Conservation (phyloP, 2,113 vertebrate species). For the Rhea americana region DNA sequence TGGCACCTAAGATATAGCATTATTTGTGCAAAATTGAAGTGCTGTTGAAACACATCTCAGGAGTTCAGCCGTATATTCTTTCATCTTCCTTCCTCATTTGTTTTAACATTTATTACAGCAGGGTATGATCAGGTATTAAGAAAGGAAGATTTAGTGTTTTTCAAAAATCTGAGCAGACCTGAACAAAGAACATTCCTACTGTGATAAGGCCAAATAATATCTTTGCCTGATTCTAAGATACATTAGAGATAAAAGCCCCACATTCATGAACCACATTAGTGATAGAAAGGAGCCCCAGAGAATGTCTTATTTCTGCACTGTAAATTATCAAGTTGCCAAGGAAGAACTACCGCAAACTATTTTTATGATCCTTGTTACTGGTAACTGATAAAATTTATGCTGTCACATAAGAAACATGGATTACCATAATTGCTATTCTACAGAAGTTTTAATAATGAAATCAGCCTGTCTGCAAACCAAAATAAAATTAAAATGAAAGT, state of each 20-base stretch:
- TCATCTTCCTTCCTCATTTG: conserved; percentile 3
- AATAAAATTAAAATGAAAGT: not conserved
- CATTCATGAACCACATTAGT: not conserved
- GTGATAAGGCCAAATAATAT: not conserved
- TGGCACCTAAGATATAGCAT: conserved; percentile 33
- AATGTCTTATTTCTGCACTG: conserved; percentile 10
- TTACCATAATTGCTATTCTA: not conserved
- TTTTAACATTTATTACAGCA: conserved; percentile 29
- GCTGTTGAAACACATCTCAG: not conserved
- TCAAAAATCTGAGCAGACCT: not conserved
- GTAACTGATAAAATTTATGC: conserved; percentile 9
- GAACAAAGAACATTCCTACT: not conserved
- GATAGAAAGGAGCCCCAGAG: not conserved
- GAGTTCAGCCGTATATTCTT: not conserved
- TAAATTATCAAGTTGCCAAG: conserved; percentile 40
- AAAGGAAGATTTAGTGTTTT: conserved; percentile 10
- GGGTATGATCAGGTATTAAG: not conserved
- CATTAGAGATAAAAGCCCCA: conserved; percentile 33
- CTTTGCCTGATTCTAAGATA: not conserved
- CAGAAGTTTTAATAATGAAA: conserved; percentile 2
- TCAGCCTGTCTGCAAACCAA: conserved; percentile 22
- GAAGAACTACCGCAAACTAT: conserved; percentile 14
- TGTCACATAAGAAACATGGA: not conserved
- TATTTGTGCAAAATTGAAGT: not conserved
- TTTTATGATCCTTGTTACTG: conserved; percentile 38